Evolutionary conservation across 2,888 invertebrate genomes (phyloP).

Genomic region (Drosophila monieri): DNA sequence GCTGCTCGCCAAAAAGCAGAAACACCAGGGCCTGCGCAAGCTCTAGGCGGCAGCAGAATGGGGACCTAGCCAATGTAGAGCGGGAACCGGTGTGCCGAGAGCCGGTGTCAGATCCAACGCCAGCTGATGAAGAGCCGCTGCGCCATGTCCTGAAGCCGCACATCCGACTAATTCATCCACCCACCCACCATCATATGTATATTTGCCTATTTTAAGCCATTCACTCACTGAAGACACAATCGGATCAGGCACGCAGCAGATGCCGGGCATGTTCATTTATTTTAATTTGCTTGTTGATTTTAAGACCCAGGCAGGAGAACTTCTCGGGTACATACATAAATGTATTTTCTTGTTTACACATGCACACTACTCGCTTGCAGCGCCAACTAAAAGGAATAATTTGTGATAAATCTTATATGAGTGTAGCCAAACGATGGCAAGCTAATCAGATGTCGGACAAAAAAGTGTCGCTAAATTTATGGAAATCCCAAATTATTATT

Average conservation of each 20-base stretch:
- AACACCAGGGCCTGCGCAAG: conserved; percentile 72
- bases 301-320: conserved; percentile 7
- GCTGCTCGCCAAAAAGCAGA: conserved; percentile 84
- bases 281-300: conserved; percentile 10
- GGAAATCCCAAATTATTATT: conserved; percentile 38
- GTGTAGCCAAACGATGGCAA: conserved; percentile 11
- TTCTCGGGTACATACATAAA: conserved; percentile 18
- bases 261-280: conserved; percentile 14
- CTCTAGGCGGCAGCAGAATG: conserved; percentile 56
- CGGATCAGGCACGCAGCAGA: conserved; percentile 20
- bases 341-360: conserved; percentile 24
- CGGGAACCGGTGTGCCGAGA: not conserved
- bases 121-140: conserved; percentile 6
- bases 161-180: conserved; percentile 6
- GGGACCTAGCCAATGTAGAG: not conserved
- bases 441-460: not conserved
- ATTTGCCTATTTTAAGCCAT: conserved; percentile 47
- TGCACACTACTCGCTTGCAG: conserved; percentile 30
- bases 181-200: conserved; percentile 38
- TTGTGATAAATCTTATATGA: conserved; percentile 65
- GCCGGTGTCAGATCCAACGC: conserved; percentile 3
- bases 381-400: conserved; percentile 69
- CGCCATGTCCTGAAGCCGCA: conserved; percentile 22
- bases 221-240: conserved; percentile 8
- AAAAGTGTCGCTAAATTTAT: conserved; percentile 10